Percentiles rank a stretch among this genome's conserved stretches.
Evolutionary conservation across 2,113 vertebrate species (phyloP).

Genomic region (Pseudolaguvia tuberculata): DNA sequence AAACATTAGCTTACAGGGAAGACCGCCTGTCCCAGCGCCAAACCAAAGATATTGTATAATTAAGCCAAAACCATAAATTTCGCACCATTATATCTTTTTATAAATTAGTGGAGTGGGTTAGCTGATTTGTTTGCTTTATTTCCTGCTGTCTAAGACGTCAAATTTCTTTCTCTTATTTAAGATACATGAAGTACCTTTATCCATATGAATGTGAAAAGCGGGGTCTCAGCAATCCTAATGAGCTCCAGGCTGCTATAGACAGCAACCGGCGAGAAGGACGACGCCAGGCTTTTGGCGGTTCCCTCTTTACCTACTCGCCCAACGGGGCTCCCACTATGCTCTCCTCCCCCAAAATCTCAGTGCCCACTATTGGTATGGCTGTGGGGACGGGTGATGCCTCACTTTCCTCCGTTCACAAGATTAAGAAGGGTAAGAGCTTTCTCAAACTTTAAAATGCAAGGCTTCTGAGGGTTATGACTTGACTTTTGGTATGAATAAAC

Average conservation of each 20-base stretch:
- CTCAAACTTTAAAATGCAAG: neutral
- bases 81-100: too few species aligned
- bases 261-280: constrained; percentile 91
- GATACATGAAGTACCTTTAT: constrained; percentile 99
- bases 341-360: constrained; percentile 82
- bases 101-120: neutral
- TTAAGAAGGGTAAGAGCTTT: constrained; percentile 86
- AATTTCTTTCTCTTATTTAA: constrained; percentile 49
- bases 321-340: constrained; percentile 82
- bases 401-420: constrained; percentile 74
- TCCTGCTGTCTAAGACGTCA: neutral
- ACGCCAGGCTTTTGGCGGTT: constrained; percentile 85
- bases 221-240: constrained; percentile 89
- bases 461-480: too few species aligned
- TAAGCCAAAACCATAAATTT: too few species aligned
- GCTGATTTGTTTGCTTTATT: neutral
- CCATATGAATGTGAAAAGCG: constrained; percentile 96
- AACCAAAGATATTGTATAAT: too few species aligned
- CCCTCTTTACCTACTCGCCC: constrained; percentile 89
- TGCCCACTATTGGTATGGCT: constrained; percentile 69
- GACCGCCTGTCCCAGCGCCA: too few species aligned
- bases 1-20: too few species aligned
- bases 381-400: constrained; percentile 80
- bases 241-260: constrained; percentile 95
- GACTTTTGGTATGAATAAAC: neutral